These are phyloP conservation scores for Lacanobia wlatinum DNA, from an alignment of 2,888 invertebrate species.

Conservation along the genomic window DNA sequence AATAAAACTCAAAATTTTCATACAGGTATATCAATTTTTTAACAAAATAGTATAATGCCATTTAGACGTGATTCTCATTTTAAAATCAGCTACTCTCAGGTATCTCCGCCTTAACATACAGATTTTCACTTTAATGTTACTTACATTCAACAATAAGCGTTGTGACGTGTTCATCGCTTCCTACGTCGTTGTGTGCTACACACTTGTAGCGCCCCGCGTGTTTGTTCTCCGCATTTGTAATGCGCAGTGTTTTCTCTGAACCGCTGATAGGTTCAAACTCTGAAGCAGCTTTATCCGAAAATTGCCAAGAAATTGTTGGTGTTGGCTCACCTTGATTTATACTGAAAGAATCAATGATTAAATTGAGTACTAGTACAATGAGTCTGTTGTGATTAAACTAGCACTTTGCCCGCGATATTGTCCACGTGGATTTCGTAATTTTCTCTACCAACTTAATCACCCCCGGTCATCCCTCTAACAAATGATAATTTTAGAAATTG, in stretches of 20 bases:
- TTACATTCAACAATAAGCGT: conserved; percentile 26
- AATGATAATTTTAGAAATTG: too few relatives aligned
- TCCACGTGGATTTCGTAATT: too few relatives aligned
- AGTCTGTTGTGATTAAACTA: neutral
- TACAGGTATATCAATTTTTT: too few relatives aligned
- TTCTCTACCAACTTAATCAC: too few relatives aligned
- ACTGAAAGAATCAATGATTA: neutral
- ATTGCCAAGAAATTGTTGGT: conserved; percentile 18
- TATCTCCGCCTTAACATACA: neutral
- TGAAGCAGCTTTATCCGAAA: neutral
- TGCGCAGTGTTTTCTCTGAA: neutral
- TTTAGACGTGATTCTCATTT: too few relatives aligned
- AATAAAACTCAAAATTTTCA: too few relatives aligned
- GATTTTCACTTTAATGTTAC: neutral
- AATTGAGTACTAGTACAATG: neutral
- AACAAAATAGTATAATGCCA: too few relatives aligned
- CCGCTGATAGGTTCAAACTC: neutral
- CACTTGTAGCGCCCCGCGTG: conserved; percentile 26
- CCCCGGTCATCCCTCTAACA: too few relatives aligned
- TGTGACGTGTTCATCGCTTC: conserved; percentile 21
- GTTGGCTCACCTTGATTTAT: neutral
- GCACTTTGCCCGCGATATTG: neutral
- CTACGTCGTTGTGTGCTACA: conserved; percentile 8
- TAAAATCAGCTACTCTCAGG: too few relatives aligned
- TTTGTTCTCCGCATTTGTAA: neutral